Evolutionary conservation across 2,888 invertebrate species (phyloP), one percentile per base, ranked within the genome.

Genomic region (Epistrophella euchroma): DNA sequence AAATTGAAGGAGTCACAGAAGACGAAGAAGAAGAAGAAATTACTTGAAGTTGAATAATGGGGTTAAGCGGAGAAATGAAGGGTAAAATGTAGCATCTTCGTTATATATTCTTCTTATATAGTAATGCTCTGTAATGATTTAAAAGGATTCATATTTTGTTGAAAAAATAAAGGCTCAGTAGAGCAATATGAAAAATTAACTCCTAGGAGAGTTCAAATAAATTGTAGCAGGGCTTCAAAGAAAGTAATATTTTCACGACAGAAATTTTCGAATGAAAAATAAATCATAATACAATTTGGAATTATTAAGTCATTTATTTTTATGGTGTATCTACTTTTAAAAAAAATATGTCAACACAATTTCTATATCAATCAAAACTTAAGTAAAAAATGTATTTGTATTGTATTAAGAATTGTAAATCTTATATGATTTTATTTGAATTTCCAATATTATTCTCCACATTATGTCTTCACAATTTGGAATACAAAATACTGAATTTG

Each of bases 51-150:
- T 50, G 37, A 47, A 32, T 66, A 47, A 66, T 52, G 52, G 52
- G 52, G 68, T 68, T 68, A 22, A 17, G 37, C 25, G 19, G 37
- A 22, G 9, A 37, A 68, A 68, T 35, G 68, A 52, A 52, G 50
- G 52, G 60, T 60, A 60, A 60, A 60, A 35, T 52, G 17, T 22
- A 58, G 25, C 55, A 55, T 10, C n/a, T 2, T 28, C 4, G 13
- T 25, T 4, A 6, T 50, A 19, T n/a, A 3, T 25, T 2, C 28
- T 15, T 15, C 1, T 55, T 2, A n/a, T 32, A 17, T 17, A 17
- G 11, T 17, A 32, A 17, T 11, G 32, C 11, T 35, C 1, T 50
- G 11, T 35, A 13, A 17, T 35, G 22, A 37, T 37, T 60, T 60
- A 60, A 56, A 60, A 22, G 60, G 40, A 60, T 40, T 60, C 19